Conservation (phyloP, 2,888 invertebrate genomes). For the Drosophila mayaguana region DNA sequence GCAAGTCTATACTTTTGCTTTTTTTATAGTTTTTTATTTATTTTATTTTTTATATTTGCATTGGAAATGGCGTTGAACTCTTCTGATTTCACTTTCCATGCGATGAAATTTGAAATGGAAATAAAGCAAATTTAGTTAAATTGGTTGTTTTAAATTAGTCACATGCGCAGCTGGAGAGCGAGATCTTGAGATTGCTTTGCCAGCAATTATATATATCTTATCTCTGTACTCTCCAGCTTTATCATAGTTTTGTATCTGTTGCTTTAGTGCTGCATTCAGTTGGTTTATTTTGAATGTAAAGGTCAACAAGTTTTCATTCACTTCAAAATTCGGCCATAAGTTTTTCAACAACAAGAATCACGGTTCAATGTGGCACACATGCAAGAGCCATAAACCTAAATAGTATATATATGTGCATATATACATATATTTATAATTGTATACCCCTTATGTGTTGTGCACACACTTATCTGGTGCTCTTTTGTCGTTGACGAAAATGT, state of each 20-base stretch:
- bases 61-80: conserved; percentile 60
- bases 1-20: not conserved
- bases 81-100: conserved; percentile 65
- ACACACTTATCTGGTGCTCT: conserved; percentile 35
- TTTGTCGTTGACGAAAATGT: conserved; percentile 54
- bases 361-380: conserved; percentile 64
- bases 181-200: not conserved
- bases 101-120: conserved; percentile 21
- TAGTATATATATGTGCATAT: conserved; percentile 1
- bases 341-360: conserved; percentile 41
- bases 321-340: conserved; percentile 29
- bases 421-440: not conserved
- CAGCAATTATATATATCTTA: conserved; percentile 19
- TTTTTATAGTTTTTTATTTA: not conserved
- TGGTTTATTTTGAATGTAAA: conserved; percentile 59
- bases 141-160: conserved; percentile 10
- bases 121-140: conserved; percentile 12
- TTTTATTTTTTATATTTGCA: conserved; percentile 49
- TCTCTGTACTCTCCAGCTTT: conserved; percentile 7
- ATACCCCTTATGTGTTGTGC: conserved; percentile 5
- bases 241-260: conserved; percentile 21
- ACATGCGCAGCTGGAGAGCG: not conserved
- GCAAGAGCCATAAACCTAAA: conserved; percentile 52
- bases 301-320: conserved; percentile 67
- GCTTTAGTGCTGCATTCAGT: conserved; percentile 43